Base-by-base conservation (phyloP, 2,113 vertebrate genomes). In the Leptodactylus fuscus region DNA sequence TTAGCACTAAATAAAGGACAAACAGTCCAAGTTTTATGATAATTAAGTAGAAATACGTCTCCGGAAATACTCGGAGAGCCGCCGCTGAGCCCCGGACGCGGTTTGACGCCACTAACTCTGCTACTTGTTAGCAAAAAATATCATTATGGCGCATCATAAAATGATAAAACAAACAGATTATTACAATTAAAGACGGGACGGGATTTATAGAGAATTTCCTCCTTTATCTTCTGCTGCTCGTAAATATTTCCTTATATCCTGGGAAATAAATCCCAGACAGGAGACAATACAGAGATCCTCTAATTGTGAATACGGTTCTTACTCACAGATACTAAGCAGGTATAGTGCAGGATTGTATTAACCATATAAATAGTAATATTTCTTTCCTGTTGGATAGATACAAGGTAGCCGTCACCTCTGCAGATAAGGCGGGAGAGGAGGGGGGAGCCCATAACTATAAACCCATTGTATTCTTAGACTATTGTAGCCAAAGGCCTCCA, bases 1-100 rank as follows among this genome's bases (percentile, higher is more conserved):
- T 73, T 53, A 81, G 67, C 81, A 55, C 48, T 38, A 82, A 73
- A 51, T 73, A 82, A 71, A 82, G 67, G 65, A 82, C 51, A 74
- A 58, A 83, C 38, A 73, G 74, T 58, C 22, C 24, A 75, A 55
- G 49, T 83, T 83, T 75, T 73, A 83, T 74, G 48, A 74, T 83
- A 83, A 83, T 83, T 58, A 83, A 55, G 51, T 27, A 44, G 41
- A 74, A 83, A 75, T 46, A 48, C 69, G 53, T 60, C 51, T 44
- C 70, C 48, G 53, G 41, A 44, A 75, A 83, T 44, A 58, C 70
- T 27, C 9, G 27, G 67, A 38, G 81, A 70, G 65, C 49, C 7
- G 65, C 29, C 27, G 51, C 51, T 15, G 7, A n/a, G 51, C 36
- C 41, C 11, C 7, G 51, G 22, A 15, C 51, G 34, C 51, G 15